Conservation (phyloP, 2,797 vertebrate genomes). For the Yasuhikotakia modesta region DNA sequence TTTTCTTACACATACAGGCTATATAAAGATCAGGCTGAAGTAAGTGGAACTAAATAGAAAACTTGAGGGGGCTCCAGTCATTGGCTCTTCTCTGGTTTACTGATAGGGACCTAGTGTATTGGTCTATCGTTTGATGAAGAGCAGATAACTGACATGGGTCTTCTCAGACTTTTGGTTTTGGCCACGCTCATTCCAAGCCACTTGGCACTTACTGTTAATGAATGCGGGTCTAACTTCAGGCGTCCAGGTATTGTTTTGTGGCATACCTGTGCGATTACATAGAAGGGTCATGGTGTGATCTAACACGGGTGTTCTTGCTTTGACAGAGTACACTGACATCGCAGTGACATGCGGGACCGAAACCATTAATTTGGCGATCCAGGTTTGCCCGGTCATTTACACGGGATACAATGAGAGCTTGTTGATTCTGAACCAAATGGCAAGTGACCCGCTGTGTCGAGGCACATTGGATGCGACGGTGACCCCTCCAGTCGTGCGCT, state of each 20-base stretch:
- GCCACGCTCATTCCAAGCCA: slow-evolving; percentile 63
- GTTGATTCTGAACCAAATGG: slow-evolving; percentile 69
- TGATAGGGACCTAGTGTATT: slow-evolving; percentile 47
- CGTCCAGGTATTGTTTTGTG: slow-evolving; percentile 63
- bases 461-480: slow-evolving; percentile 66
- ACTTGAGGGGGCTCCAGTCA: slow-evolving; percentile 6
- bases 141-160: slow-evolving; percentile 64
- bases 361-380: slow-evolving; percentile 69
- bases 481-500: slow-evolving; percentile 69
- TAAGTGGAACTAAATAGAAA: slow-evolving; percentile 21
- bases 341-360: slow-evolving; percentile 73
- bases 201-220: slow-evolving; percentile 63
- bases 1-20: slow-evolving; percentile 24
- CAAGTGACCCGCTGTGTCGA: slow-evolving; percentile 55
- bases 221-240: slow-evolving; percentile 63
- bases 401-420: slow-evolving; percentile 73
- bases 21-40: slow-evolving; percentile 51
- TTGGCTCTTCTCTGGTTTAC: slow-evolving; percentile 5
- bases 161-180: slow-evolving; percentile 64
- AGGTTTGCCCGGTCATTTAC: slow-evolving; percentile 72
- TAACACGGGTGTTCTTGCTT: slow-evolving; percentile 2
- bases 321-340: slow-evolving; percentile 73
- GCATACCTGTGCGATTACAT: not conserved
- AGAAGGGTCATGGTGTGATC: not conserved
- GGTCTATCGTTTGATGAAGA: slow-evolving; percentile 50